phyloP scores from a whole-genome alignment of 2,797 vertebrate species.

The Avahi laniger region DNA sequence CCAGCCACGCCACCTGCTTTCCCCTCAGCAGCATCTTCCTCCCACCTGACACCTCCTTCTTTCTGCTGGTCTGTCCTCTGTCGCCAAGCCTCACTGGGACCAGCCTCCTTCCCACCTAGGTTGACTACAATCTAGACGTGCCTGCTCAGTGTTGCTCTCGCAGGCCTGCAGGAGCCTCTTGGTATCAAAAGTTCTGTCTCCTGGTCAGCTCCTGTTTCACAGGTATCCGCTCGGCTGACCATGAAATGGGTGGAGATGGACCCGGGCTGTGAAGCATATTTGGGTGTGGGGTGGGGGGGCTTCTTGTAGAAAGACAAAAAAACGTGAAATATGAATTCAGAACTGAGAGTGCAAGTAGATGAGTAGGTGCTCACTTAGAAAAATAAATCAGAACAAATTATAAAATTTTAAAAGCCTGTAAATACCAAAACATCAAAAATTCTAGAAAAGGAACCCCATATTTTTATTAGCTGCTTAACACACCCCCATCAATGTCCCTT shows the following conservation, averaged over 20 bases:
- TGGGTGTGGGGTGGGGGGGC: background rate
- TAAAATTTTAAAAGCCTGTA: background rate
- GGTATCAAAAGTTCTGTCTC: background rate
- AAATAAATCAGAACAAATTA: background rate
- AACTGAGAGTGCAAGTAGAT: background rate
- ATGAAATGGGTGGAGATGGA: fast-evolving
- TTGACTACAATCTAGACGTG: too few species aligned
- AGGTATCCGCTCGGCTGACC: fast-evolving
- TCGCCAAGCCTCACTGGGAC: background rate
- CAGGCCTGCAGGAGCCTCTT: background rate
- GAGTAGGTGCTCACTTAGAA: background rate
- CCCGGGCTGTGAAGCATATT: background rate
- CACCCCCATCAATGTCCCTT: fast-evolving
- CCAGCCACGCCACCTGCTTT: background rate
- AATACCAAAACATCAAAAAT: background rate
- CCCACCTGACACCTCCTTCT: background rate
- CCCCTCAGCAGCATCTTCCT: background rate
- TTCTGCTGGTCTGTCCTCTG: background rate
- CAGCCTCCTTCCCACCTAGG: too few species aligned
- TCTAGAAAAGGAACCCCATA: background rate
- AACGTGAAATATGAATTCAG: background rate
- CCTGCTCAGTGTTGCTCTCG: too few species aligned
- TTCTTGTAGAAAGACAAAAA: background rate
- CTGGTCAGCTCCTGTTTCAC: background rate
- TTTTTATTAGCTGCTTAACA: background rate